phyloP scores from a whole-genome alignment of 2,113 vertebrate species.

The Apodemus sylvaticus region DNA sequence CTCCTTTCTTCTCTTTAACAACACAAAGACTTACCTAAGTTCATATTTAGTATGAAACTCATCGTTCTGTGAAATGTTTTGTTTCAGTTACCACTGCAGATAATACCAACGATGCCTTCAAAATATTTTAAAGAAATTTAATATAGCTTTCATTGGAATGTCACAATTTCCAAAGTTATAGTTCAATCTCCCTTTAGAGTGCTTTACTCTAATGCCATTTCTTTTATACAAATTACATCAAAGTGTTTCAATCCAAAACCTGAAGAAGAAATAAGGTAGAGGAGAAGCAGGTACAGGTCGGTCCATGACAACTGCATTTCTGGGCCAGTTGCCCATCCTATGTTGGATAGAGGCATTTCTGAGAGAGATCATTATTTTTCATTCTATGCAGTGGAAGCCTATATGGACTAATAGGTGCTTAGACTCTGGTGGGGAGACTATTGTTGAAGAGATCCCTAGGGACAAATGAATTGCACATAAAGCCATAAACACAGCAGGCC shows the following conservation, averaged over 20 bases:
- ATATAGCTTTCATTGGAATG: slow-evolving; percentile 55
- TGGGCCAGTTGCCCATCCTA: background rate
- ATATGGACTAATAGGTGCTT: background rate
- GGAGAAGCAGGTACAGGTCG: background rate
- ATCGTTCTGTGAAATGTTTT: slow-evolving; percentile 58
- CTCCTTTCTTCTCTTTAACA: slow-evolving; percentile 49
- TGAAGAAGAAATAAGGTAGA: slow-evolving; percentile 33
- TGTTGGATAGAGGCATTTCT: background rate
- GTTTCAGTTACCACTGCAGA: slow-evolving; percentile 51
- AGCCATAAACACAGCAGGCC: background rate
- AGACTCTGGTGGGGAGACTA: background rate
- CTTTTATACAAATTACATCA: slow-evolving; percentile 61
- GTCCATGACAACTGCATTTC: background rate
- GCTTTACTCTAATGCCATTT: slow-evolving; percentile 48
- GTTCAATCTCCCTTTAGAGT: slow-evolving; percentile 65
- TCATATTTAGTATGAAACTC: slow-evolving; percentile 51
- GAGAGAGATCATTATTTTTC: background rate
- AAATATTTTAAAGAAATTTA: slow-evolving; percentile 68
- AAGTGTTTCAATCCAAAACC: slow-evolving; percentile 49
- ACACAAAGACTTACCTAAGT: slow-evolving; percentile 54
- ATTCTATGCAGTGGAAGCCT: background rate
- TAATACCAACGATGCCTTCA: slow-evolving; percentile 25
- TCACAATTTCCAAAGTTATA: slow-evolving; percentile 58
- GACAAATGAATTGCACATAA: background rate
- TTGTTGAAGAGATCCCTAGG: background rate